phyloP scores from a whole-genome alignment of 2,113 vertebrate species.

The Corydoras sp. region DNA sequence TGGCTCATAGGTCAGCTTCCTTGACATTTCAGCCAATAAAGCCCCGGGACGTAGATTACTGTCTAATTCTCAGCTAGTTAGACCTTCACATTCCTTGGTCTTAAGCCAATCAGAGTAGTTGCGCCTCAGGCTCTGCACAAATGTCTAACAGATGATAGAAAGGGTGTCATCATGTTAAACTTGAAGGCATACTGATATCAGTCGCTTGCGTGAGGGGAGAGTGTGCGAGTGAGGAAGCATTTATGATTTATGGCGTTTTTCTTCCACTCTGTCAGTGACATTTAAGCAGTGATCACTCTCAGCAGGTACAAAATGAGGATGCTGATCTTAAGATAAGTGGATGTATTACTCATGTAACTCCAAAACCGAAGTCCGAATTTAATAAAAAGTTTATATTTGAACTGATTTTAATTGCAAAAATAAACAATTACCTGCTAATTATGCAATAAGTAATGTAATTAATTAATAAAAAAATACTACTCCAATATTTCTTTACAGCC shows the following conservation, averaged over 20 bases:
- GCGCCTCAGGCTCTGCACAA: slow-evolving; percentile 26
- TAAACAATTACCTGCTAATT: too few species aligned
- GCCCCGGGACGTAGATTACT: slow-evolving; percentile 18
- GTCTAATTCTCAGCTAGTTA: slow-evolving; percentile 19
- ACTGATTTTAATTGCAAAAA: too few species aligned
- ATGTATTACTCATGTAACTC: slow-evolving; percentile 3
- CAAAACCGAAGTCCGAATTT: too few species aligned
- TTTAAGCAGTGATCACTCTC: slow-evolving; percentile 27
- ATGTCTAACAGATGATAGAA: slow-evolving; percentile 35
- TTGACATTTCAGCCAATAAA: slow-evolving; percentile 21
- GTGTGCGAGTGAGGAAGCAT: not conserved
- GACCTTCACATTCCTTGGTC: slow-evolving; percentile 25
- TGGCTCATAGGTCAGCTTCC: slow-evolving; percentile 10
- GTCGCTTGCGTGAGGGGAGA: slow-evolving; percentile 19
- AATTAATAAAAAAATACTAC: too few species aligned
- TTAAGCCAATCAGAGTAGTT: slow-evolving; percentile 38
- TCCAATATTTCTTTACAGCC: too few species aligned
- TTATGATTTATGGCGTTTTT: slow-evolving; percentile 3
- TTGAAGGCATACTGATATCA: slow-evolving; percentile 28
- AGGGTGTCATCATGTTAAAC: slow-evolving; percentile 34
- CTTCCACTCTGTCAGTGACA: slow-evolving; percentile 21
- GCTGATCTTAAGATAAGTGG: slow-evolving; percentile 6
- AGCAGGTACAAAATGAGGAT: slow-evolving; percentile 20
- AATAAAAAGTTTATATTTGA: too few species aligned
- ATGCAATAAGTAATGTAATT: too few species aligned